phyloP scores from a whole-genome alignment of 2,797 vertebrate genomes.

The Gymnothorax reevesii region DNA sequence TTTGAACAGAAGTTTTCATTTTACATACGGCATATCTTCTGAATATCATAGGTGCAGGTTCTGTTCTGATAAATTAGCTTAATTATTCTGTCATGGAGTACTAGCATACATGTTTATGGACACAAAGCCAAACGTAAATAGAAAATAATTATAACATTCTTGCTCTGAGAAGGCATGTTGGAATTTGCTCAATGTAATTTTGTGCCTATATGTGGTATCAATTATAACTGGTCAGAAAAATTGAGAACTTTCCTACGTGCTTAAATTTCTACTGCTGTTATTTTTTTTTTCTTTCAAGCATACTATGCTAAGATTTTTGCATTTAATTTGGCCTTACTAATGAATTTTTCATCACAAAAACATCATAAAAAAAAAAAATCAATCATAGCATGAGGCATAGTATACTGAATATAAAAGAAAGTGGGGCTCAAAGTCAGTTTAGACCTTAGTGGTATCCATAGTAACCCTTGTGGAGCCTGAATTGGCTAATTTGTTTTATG shows the following conservation, averaged over 20 bases:
- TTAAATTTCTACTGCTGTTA: background rate
- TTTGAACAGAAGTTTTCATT: background rate
- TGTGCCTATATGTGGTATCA: background rate
- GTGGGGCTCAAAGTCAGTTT: constrained; percentile 38
- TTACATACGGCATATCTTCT: background rate
- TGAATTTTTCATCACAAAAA: background rate
- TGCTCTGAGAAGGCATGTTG: background rate
- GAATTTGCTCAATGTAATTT: background rate
- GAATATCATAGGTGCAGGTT: background rate
- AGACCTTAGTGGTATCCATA: constrained; percentile 54
- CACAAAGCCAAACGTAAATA: background rate
- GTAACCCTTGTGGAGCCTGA: constrained; percentile 57
- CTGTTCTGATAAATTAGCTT: background rate
- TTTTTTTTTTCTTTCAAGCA: background rate
- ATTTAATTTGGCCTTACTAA: background rate
- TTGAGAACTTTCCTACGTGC: background rate
- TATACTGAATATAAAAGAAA: constrained; percentile 23
- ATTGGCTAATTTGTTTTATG: constrained; percentile 52
- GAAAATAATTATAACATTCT: background rate
- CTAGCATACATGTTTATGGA: background rate
- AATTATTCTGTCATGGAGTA: background rate
- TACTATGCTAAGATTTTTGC: background rate
- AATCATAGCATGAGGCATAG: constrained; percentile 37
- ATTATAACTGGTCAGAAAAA: background rate
- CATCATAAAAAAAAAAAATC: background rate